phyloP scores from a whole-genome alignment of 2,797 vertebrate species.

The Platalea minor region DNA sequence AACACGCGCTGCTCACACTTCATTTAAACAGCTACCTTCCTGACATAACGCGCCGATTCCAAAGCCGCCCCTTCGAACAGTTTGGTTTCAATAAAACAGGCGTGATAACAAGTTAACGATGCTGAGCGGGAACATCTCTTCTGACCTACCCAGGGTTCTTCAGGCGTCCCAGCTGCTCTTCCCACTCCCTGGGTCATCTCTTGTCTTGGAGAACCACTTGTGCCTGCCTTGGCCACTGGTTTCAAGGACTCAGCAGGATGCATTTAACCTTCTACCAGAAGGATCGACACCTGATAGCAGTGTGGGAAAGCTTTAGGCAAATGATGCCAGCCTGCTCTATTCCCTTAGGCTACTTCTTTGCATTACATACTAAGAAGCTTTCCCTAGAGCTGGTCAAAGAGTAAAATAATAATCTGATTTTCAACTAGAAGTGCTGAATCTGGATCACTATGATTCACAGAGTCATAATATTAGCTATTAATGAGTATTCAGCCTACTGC shows the following conservation, averaged over 20 bases:
- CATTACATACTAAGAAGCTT: neutral
- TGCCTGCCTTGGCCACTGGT: neutral
- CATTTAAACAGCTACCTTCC: neutral
- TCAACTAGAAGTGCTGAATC: neutral
- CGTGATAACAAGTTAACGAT: rapidly evolving
- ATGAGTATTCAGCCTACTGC: neutral
- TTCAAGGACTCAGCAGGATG: neutral
- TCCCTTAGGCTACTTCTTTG: constrained; percentile 7
- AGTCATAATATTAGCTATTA: neutral
- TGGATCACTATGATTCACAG: neutral
- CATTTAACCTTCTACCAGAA: neutral
- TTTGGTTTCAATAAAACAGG: neutral
- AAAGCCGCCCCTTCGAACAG: neutral
- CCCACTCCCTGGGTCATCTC: neutral
- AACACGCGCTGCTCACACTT: neutral
- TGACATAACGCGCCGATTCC: rapidly evolving
- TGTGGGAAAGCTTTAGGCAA: neutral
- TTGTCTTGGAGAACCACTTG: neutral
- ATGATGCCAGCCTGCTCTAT: neutral
- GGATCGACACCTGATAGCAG: neutral
- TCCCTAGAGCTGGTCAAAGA: constrained; percentile 13
- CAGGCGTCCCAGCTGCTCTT: neutral
- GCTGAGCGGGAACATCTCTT: neutral
- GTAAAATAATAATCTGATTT: constrained; percentile 21
- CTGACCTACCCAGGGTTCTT: neutral